A percentile compares a stretch with the other conserved stretches of the same genome.
phyloP scores from a whole-genome alignment of 2,888 invertebrate species.

The Amiota minor region DNA sequence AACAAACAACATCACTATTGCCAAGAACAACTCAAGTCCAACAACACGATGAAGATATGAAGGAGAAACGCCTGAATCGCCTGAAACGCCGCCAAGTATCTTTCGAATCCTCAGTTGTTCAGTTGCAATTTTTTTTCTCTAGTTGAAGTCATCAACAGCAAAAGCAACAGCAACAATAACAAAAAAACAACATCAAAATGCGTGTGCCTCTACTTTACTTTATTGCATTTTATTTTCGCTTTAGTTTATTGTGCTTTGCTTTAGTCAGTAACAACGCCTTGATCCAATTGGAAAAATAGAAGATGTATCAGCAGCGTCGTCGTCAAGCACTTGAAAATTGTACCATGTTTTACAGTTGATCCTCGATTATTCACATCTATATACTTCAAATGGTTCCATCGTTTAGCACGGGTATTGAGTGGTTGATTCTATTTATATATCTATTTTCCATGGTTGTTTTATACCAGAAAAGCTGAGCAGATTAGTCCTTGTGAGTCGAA shows the following conservation, averaged over 20 bases:
- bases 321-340: slow-evolving; percentile 13
- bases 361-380: too few species aligned
- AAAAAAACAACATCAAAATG: slow-evolving; percentile 9
- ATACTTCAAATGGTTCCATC: too few species aligned
- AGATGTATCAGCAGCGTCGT: neutral
- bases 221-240: too few species aligned
- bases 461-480: too few species aligned
- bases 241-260: neutral
- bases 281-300: slow-evolving; percentile 19
- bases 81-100: too few species aligned
- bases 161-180: slow-evolving; percentile 2
- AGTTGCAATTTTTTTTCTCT: too few species aligned
- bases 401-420: too few species aligned
- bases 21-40: neutral
- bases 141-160: neutral
- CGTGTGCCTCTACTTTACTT: neutral
- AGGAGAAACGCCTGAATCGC: too few species aligned
- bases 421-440: too few species aligned
- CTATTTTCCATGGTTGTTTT: too few species aligned
- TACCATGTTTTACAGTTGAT: neutral
- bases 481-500: too few species aligned
- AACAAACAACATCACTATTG: neutral
- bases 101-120: too few species aligned
- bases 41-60: neutral
- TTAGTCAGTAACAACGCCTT: neutral